Evolutionary conservation across 92 coral and sea anemone species (phyloP), one percentile per base, ranked within the genome.

Genomic region (Nematostella vectensis): DNA sequence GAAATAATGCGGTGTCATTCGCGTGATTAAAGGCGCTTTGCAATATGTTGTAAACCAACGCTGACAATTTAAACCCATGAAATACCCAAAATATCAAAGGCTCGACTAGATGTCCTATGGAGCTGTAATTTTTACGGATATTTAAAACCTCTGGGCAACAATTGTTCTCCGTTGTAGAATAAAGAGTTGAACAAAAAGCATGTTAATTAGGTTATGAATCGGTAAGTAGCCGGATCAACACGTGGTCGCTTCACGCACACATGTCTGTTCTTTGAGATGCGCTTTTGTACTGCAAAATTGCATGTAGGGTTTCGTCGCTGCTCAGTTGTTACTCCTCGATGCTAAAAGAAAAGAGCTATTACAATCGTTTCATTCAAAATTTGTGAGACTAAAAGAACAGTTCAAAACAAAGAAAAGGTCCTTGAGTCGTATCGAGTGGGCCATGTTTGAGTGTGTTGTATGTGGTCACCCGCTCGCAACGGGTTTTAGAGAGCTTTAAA

Each of bases 261-360:
- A 31, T 66, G 47, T 29, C n/a, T n/a, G n/a, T n/a, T n/a, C n/a
- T n/a, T n/a, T n/a, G n/a, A n/a, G 70, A 64, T 64, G 50, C 40
- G 58, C 70, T 64, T 62, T 64, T 66, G 72, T 66, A 27, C 29
- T 29, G 27, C 63, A 17, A 18, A 15, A 25, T 66, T 31, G 29
- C 54, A 53, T 54, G 59, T 48, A 47, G 67, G 19, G 65, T 30
- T 29, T 22, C 11, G 55, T 40, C 55, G 38, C 53, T 66, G 54
- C 63, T 55, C 63, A 55, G 72, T 66, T 65, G 72, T 65, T 54
- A 54, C 58, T 55, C 59, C 53, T 64, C 17, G 47, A 38, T 19
- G 17, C 48, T 25, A 50, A 63, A 50, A 33, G 26, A 62, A 63
- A 50, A 25, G 15, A 1, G 40, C 8, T 6, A 33, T 33, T 33